Base-by-base conservation (phyloP, 2,113 vertebrate genomes). In the Todiramphus saurophagus region DNA sequence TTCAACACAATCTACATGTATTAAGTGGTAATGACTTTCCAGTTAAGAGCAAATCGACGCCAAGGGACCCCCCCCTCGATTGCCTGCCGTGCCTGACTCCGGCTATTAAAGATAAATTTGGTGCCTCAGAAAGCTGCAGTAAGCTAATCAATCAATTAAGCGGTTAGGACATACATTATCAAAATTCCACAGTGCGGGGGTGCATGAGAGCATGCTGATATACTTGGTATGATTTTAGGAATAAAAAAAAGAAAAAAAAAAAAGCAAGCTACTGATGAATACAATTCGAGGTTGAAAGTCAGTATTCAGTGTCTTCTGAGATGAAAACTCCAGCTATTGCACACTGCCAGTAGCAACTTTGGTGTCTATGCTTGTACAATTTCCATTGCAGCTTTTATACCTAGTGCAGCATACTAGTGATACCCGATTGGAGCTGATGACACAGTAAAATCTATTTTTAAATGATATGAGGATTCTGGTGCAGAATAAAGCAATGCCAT, bases 31-130 rank as follows among this genome's bases (percentile, higher is more conserved):
- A 99, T 99, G 99, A 99, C 99, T 99, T 99, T 98, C 98, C 98
- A 98, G 98, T 99, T 99, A 99, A 99, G 98, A 99, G 98, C 99
- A 99, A 99, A 99, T 99, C 98, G 98, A 99, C 98, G 98, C 98
- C 98, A 98, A 98, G 99, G 99, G 99, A 99, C 98, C 97, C 97
- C 98, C 98, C 97, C 98, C 96, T 98, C 97, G 96, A 98, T 98
- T 98, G 98, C 98, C 98, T 98, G 97, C 98, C 94, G 97, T 98
- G 98, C 97, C 98, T 97, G 98, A 98, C 98, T 98, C 98, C 97
- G 97, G 98, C 98, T 99, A 98, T 98, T 98, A 98, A 98, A 99
- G 99, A 99, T 98, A 99, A 99, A 99, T 99, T 98, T 97, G 97
- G 98, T 98, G 97, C 96, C 98, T 98, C 98, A 97, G 98, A 98